Evolutionary conservation across 2,113 vertebrate species (phyloP).

Genomic region (Panurus biarmicus): DNA sequence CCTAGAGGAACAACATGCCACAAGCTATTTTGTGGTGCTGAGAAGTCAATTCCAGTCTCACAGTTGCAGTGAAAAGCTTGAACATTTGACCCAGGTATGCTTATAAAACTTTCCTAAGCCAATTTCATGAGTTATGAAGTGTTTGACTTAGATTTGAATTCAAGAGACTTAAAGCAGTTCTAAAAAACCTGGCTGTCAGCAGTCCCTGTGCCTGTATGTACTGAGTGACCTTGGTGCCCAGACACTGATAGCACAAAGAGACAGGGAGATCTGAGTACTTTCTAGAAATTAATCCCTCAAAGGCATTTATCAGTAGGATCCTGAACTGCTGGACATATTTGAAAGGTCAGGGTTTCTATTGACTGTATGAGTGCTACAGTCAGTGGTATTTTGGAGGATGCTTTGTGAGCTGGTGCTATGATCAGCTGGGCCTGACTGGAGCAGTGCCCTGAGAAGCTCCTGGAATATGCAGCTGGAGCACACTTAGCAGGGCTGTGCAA

Average conservation of each 20-base stretch:
- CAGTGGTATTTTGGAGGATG: neutral
- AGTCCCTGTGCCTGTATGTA: neutral
- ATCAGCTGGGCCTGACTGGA: neutral
- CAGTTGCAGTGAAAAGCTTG: neutral
- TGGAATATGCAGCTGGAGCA: neutral
- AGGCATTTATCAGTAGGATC: neutral
- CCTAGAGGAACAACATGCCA: neutral
- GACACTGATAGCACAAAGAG: neutral
- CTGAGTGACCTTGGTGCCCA: neutral
- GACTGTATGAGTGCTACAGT: neutral
- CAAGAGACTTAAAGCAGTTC: neutral
- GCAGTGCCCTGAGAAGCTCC: neutral
- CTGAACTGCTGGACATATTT: neutral
- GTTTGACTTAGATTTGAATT: neutral
- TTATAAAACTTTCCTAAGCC: neutral
- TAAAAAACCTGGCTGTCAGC: neutral
- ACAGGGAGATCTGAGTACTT: neutral
- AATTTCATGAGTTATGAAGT: neutral
- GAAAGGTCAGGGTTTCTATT: neutral
- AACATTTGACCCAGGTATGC: neutral
- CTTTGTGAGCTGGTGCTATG: too few relatives aligned
- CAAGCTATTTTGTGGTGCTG: neutral
- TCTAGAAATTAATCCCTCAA: neutral
- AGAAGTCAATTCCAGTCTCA: neutral
- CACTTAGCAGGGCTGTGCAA: neutral